Base-by-base conservation (phyloP, 2,113 vertebrate species). In the Pavo muticus region DNA sequence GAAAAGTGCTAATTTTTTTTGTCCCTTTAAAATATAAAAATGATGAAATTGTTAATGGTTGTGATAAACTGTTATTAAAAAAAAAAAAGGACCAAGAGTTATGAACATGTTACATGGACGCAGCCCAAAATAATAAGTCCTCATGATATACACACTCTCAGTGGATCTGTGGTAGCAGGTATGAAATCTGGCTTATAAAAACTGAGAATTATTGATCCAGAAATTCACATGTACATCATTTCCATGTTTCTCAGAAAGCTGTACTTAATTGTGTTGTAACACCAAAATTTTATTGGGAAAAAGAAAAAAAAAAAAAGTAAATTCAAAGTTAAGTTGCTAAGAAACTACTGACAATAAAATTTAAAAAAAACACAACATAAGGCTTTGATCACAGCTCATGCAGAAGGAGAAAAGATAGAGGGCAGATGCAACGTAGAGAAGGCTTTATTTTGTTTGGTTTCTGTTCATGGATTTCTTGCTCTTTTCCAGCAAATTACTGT, bases 151-250 rank as follows among this genome's bases (percentile, higher is more conserved):
- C 9, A 23, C 9, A 50, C 2, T 91, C 29, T 88, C 24, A 57
- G 27, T 40, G 30, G 35, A 82, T 63, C n/a, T 73, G 0, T 40
- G 61, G 27, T 70, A 40, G 2, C 5, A 89, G 12, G 13, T 27
- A 73, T 72, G 63, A 79, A 72, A 92, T 74, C 56, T 82, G 52
- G 17, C 40, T 75, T 75, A 65, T n/a, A 57, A 94, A 87, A 93
- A 61, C 8, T 40, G 23, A 16, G 24, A 48, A 37, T 40, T 83
- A 45, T 10, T 73, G 59, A 70, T 70, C 50, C 54, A 70, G 35
- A 76, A 57, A 6, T 42, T 7, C 78, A 7, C 7, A 47, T 64
- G n/a, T 40, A 68, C 14, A 57, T 23, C 35, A 54, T 42, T 3
- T 5, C 10, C 10, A 5, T 21, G 3, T 61, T 76, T 54, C 27